phyloP scores from a whole-genome alignment of 2,113 vertebrate genomes.

The Dicrurus megarhynchus region DNA sequence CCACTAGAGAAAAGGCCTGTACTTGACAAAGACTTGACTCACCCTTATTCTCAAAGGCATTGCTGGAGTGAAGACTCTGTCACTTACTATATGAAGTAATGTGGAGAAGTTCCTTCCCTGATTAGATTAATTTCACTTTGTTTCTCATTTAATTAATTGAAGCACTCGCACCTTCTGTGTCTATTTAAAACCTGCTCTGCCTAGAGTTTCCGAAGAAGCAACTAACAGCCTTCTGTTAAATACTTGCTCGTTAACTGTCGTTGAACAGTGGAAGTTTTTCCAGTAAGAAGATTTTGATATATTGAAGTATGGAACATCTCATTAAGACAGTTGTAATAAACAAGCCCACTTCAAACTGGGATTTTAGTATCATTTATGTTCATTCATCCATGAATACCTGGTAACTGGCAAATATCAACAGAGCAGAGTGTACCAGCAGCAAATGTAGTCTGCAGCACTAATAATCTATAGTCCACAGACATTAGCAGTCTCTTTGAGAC shows the following conservation, averaged over 20 bases:
- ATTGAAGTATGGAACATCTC: background rate
- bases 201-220: background rate
- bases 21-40: background rate
- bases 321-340: background rate
- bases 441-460: background rate
- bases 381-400: background rate
- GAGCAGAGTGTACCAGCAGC: background rate
- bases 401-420: background rate
- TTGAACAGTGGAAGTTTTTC: background rate
- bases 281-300: background rate
- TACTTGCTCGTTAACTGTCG: background rate
- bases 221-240: rapidly evolving
- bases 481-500: background rate
- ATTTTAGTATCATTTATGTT: background rate
- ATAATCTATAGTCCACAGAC: background rate
- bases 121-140: background rate
- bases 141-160: background rate
- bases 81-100: background rate
- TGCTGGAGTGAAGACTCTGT: background rate
- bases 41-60: background rate
- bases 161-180: background rate
- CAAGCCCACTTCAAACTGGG: background rate
- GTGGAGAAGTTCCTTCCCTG: background rate
- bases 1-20: background rate
- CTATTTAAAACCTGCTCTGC: background rate